Conservation (phyloP, 1,140 invertebrate genomes). For the Zaprionus nigranus region DNA sequence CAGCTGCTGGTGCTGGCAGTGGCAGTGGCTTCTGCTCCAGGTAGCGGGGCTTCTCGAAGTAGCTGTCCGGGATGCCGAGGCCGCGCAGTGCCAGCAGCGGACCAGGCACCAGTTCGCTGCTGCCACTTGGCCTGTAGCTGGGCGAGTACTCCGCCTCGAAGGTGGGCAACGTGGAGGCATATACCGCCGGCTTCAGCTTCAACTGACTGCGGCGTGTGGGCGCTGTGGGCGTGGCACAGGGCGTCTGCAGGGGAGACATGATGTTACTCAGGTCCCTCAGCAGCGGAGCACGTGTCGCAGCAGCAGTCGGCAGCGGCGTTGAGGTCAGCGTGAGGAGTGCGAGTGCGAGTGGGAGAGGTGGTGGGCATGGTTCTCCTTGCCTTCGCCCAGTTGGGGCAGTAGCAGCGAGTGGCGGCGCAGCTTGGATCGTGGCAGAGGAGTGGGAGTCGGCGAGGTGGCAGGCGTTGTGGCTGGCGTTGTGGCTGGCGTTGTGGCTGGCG, state of each 20-base stretch:
- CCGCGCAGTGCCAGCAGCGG: conserved; percentile 76
- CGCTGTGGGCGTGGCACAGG: conserved; percentile 35
- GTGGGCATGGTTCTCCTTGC: conserved; percentile 75
- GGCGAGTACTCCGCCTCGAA: conserved; percentile 77
- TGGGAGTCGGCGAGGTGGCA: conserved; percentile 10
- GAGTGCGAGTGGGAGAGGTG: neutral
- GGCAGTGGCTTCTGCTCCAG: conserved; percentile 46
- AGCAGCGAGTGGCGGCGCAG: conserved; percentile 48
- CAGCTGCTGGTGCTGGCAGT: neutral
- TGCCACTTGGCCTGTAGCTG: conserved; percentile 48
- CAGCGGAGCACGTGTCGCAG: conserved; percentile 32
- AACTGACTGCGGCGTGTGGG: neutral
- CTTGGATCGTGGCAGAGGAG: conserved; percentile 28
- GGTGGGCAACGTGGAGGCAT: conserved; percentile 63
- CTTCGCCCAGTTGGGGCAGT: conserved; percentile 5
- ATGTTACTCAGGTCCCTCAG: conserved; percentile 78
- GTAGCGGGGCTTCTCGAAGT: conserved; percentile 82
- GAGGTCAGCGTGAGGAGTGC: conserved; percentile 63
- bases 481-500: neutral
- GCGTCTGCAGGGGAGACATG: conserved; percentile 36
- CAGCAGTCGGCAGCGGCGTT: conserved; percentile 70
- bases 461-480: no score
- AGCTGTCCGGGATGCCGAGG: conserved; percentile 77
- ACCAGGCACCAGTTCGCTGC: conserved; percentile 62
- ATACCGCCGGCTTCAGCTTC: conserved; percentile 23